phyloP scores from a whole-genome alignment of 2,888 invertebrate genomes.

The Ornithoptera priamus region DNA sequence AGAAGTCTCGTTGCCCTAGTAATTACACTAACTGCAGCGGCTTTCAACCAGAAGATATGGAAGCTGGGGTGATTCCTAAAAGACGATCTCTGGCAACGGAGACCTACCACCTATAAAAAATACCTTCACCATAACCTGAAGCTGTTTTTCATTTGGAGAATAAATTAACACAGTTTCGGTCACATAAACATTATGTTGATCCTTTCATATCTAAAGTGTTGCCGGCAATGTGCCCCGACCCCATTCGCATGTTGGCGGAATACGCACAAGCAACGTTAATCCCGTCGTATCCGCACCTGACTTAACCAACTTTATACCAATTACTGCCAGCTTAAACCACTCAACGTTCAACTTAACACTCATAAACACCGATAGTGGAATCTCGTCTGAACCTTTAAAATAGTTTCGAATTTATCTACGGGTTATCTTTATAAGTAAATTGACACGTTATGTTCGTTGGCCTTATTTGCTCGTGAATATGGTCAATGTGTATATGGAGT shows the following conservation, averaged over 20 bases:
- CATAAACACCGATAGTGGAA: conserved; percentile 9
- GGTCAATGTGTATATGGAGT: too few relatives aligned
- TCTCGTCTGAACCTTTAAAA: conserved; percentile 5
- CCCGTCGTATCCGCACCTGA: conserved; percentile 16
- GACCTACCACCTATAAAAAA: too few relatives aligned
- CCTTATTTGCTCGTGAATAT: too few relatives aligned
- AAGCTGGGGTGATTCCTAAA: too few relatives aligned
- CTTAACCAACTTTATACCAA: conserved; percentile 18
- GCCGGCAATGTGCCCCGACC: conserved; percentile 6
- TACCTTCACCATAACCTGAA: not conserved
- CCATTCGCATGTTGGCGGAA: not conserved
- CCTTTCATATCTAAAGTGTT: conserved; percentile 26
- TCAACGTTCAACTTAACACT: conserved; percentile 8
- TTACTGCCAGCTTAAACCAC: conserved; percentile 12
- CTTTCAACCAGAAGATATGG: too few relatives aligned
- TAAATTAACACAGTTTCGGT: conserved; percentile 6
- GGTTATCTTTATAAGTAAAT: conserved; percentile 4
- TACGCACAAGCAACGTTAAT: conserved; percentile 8
- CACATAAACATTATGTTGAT: conserved; percentile 13
- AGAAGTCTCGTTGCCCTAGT: too few relatives aligned
- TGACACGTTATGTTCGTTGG: not conserved
- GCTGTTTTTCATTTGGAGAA: conserved; percentile 2
- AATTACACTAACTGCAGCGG: too few relatives aligned
- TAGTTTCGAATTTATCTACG: conserved; percentile 1
- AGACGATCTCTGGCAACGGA: too few relatives aligned